phyloP scores from a whole-genome alignment of 2,888 invertebrate genomes.

The Agriopis leucophaearia region DNA sequence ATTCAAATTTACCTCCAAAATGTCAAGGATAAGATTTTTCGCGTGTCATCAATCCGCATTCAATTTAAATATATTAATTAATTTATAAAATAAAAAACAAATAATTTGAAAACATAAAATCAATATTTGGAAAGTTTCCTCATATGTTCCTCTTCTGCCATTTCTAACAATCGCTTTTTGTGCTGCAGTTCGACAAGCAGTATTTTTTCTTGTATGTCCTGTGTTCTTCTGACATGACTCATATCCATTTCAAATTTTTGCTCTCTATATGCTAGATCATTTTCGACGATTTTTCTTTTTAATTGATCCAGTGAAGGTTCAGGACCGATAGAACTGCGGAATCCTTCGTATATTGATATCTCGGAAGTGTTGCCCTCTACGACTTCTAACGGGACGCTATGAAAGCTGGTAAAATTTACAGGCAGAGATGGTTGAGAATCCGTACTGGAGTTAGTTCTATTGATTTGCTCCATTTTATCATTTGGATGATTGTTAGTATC shows the following conservation, averaged over 20 bases:
- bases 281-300: conserved; percentile 7
- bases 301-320: neutral
- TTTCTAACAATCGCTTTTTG: conserved; percentile 12
- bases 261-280: conserved; percentile 7
- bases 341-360: neutral
- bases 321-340: neutral
- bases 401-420: neutral
- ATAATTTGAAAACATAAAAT: neutral
- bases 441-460: neutral
- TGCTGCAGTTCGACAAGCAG: conserved; percentile 13
- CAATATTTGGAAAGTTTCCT: neutral
- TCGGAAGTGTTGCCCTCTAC: neutral
- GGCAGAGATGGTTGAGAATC: neutral
- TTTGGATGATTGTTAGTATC: neutral
- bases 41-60: neutral
- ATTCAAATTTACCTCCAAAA: neutral
- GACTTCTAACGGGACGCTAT: neutral
- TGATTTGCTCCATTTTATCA: neutral
- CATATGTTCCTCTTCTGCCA: conserved; percentile 9
- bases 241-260: conserved; percentile 16
- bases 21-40: neutral
- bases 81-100: neutral
- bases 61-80: neutral
- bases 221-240: conserved; percentile 1
- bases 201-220: conserved; percentile 11